Evolutionary conservation across 2,888 invertebrate species (phyloP).

Genomic region (Lasioglossum villosulum): DNA sequence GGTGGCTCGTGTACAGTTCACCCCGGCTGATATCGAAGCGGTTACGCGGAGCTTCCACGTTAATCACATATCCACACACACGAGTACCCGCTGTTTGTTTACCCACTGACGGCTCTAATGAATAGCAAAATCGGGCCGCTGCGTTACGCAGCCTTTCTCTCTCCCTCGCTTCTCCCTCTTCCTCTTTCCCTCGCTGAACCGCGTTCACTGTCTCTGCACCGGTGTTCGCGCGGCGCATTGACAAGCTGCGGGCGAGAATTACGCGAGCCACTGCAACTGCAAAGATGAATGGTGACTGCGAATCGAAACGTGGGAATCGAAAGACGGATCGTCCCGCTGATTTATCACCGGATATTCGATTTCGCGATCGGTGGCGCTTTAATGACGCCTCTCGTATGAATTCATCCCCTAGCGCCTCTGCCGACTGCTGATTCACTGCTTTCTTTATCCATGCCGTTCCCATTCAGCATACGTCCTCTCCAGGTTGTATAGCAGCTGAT

Average conservation of each 20-base stretch:
- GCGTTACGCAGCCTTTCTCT: conserved; percentile 63
- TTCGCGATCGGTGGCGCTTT: conserved; percentile 23
- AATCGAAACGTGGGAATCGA: conserved; percentile 67
- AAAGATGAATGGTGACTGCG: conserved; percentile 69
- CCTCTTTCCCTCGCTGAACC: conserved; percentile 18
- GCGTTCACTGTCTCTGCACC: conserved; percentile 37
- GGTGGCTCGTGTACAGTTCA: conserved; percentile 51
- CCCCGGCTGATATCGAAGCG: conserved; percentile 73
- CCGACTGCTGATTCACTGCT: background rate
- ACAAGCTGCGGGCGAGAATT: conserved; percentile 71
- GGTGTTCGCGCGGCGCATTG: conserved; percentile 59
- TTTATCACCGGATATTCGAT: conserved; percentile 64
- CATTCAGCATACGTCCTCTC: background rate
- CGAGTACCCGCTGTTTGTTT: conserved; percentile 78
- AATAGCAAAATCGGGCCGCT: conserved; percentile 79
- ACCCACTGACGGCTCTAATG: conserved; percentile 78
- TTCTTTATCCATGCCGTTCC: background rate
- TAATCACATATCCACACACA: conserved; percentile 81
- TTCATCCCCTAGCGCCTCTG: background rate
- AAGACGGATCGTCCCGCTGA: conserved; percentile 65
- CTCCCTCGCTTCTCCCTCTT: background rate
- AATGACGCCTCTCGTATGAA: background rate
- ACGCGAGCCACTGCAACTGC: conserved; percentile 67
- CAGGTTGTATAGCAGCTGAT: background rate
- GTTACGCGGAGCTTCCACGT: conserved; percentile 79